Percentiles rank a stretch among this genome's conserved stretches.
phyloP scores from a whole-genome alignment of 2,113 vertebrate genomes.

The Sinosuthora webbiana region DNA sequence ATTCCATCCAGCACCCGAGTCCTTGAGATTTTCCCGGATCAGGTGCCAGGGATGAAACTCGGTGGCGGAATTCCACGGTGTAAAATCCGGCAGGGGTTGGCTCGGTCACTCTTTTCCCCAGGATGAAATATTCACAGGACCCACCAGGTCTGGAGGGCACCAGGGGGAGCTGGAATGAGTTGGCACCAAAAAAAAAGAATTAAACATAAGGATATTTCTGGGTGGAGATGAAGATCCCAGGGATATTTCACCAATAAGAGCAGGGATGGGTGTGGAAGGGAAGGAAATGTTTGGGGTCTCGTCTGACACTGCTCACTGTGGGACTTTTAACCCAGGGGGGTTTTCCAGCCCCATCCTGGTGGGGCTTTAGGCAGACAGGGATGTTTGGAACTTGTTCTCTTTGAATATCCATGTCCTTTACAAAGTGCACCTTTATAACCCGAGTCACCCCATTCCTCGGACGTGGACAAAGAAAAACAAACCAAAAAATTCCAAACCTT shows the following conservation, averaged over 20 bases:
- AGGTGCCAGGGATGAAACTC: too few species aligned
- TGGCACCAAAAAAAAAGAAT: too few species aligned
- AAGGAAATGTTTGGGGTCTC: not conserved
- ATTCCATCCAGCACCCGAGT: not conserved
- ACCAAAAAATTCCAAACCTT: rapidly evolving
- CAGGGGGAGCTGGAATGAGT: not conserved
- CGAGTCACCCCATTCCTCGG: rapidly evolving
- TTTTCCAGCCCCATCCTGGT: not conserved
- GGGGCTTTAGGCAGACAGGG: not conserved
- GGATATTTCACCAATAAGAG: rapidly evolving
- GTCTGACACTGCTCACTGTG: not conserved
- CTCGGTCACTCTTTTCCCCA: too few species aligned
- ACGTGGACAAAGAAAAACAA: not conserved
- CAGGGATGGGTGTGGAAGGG: not conserved
- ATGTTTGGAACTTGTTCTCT: not conserved
- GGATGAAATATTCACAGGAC: not conserved
- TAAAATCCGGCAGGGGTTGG: not conserved
- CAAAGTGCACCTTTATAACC: rapidly evolving
- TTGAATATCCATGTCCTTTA: not conserved
- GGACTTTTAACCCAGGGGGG: not conserved
- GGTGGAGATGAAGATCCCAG: not conserved
- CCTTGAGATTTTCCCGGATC: not conserved
- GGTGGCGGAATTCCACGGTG: not conserved
- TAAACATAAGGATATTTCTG: not conserved
- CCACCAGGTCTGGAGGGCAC: not conserved